Conservation (phyloP, 2,888 invertebrate species). For the Tethea ocularis region DNA sequence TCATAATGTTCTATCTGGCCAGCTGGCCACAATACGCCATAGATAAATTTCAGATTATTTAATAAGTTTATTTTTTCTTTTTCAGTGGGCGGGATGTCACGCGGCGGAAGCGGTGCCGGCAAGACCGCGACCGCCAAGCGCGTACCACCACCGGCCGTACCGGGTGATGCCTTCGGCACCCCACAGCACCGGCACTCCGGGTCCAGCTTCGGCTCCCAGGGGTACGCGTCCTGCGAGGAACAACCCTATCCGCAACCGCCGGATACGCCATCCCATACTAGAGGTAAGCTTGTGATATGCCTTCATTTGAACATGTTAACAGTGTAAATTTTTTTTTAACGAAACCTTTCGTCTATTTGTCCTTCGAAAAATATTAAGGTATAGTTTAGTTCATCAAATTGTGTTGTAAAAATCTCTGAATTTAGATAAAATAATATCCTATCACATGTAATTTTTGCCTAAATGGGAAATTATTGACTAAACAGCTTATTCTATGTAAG, state of each 20-base stretch:
- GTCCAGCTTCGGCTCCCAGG: conserved; percentile 90
- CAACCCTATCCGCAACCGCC: conserved; percentile 87
- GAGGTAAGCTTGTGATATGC: conserved; percentile 52
- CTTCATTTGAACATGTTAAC: too few species aligned
- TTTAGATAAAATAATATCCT: too few species aligned
- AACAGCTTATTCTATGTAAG: too few species aligned
- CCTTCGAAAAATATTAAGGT: too few species aligned
- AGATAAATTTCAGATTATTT: background rate
- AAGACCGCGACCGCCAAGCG: conserved; percentile 93
- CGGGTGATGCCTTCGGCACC: conserved; percentile 87
- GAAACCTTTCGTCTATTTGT: too few species aligned
- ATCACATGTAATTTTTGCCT: too few species aligned
- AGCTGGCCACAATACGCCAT: too few species aligned
- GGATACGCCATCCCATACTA: conserved; percentile 84
- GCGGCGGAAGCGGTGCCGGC: conserved; percentile 88
- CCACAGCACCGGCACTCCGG: conserved; percentile 89
- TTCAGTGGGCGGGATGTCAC: conserved; percentile 95
- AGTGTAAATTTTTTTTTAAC: too few species aligned
- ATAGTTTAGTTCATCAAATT: too few species aligned
- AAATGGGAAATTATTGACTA: too few species aligned
- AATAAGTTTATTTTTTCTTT: conserved; percentile 42
- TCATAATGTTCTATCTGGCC: too few species aligned
- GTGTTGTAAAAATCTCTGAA: too few species aligned
- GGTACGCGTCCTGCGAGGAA: conserved; percentile 91
- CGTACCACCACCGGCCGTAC: conserved; percentile 94